These are phyloP conservation scores for Parus major DNA, from an alignment of 2,113 vertebrate genomes.

Conservation along the genomic window DNA sequence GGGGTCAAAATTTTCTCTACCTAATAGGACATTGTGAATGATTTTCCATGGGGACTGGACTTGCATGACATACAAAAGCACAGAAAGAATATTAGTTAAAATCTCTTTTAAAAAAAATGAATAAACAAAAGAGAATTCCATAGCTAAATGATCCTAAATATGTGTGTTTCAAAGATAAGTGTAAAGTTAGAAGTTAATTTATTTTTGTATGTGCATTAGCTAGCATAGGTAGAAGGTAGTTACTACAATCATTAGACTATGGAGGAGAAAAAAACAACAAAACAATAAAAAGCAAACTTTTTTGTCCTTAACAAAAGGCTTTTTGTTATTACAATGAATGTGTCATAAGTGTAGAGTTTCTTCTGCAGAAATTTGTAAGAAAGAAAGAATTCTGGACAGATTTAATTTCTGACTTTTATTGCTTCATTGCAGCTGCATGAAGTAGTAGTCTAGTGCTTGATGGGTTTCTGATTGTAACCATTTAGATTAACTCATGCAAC, in stretches of 20 bases:
- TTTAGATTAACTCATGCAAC: not conserved
- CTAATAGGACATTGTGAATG: not conserved
- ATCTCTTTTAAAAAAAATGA: not conserved
- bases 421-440: not conserved
- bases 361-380: not conserved
- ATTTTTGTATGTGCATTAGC: not conserved
- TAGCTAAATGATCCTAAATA: not conserved
- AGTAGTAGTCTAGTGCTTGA: not conserved
- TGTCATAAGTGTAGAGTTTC: not conserved
- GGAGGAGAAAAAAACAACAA: not conserved
- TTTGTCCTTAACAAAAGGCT: not conserved
- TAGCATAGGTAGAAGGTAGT: not conserved
- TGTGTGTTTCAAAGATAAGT: not conserved
- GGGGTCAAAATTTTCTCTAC: not conserved
- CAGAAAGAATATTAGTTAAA: not conserved
- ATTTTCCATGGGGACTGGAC: not conserved
- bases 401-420: not conserved
- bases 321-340: not conserved
- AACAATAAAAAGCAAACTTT: not conserved
- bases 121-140: not conserved
- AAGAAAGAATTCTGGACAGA: not conserved
- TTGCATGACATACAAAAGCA: not conserved
- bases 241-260: not conserved
- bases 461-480: not conserved
- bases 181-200: not conserved